Conservation (phyloP, 2,797 vertebrate genomes). For the Alfaro cultratus region DNA sequence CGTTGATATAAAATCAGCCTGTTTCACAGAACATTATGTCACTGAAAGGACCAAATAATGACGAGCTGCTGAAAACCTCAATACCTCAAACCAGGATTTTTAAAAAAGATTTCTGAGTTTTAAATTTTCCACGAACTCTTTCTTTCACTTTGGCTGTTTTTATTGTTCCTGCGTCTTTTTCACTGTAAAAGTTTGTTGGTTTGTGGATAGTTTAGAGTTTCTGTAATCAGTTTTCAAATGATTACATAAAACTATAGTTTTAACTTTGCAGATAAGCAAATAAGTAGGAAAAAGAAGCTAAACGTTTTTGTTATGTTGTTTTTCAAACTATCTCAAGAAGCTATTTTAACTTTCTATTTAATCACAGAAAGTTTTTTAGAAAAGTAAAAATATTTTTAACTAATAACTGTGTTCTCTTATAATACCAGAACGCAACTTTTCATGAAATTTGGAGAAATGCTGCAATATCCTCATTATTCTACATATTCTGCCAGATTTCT, state of each 20-base stretch:
- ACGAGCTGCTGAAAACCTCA: conserved; percentile 9
- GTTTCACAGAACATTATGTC: conserved; percentile 12
- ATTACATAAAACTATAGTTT: not conserved
- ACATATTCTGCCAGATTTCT: not conserved
- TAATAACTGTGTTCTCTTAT: too few species aligned
- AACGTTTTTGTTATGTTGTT: not conserved
- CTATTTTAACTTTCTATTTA: not conserved
- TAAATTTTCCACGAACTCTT: not conserved
- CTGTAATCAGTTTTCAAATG: not conserved
- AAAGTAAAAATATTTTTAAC: not conserved
- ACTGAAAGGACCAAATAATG: conserved; percentile 10
- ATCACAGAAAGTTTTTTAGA: not conserved
- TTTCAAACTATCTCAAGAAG: not conserved
- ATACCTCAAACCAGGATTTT: not conserved
- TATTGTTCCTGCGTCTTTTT: not conserved
- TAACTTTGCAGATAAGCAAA: not conserved
- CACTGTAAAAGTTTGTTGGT: not conserved
- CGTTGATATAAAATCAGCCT: conserved; percentile 22
- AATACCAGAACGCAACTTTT: not conserved
- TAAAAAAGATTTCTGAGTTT: not conserved
- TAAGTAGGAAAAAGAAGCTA: not conserved
- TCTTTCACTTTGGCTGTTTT: not conserved
- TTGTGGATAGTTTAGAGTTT: not conserved
- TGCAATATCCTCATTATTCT: not conserved
- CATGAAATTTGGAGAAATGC: not conserved